These are phyloP conservation scores for Catharus bicknelli DNA, from an alignment of 2,113 vertebrate genomes.

Conservation along the genomic window DNA sequence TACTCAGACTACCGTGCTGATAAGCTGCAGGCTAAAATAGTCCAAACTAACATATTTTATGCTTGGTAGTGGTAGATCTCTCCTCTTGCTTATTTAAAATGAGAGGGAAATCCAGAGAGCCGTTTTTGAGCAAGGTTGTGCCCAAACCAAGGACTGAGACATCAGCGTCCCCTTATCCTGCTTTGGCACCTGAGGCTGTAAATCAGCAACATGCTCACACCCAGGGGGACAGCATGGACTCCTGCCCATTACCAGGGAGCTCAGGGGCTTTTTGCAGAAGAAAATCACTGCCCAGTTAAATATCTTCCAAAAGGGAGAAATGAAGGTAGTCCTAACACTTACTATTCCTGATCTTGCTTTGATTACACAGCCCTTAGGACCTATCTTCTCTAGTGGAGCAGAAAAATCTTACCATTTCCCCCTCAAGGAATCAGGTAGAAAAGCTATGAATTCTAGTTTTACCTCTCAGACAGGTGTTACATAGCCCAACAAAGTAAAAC, in stretches of 20 bases:
- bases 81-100: not conserved
- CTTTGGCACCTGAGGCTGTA: not conserved
- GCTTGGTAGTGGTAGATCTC: not conserved
- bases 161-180: accelerated
- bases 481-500: not conserved
- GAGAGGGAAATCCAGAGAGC: not conserved
- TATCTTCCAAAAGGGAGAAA: not conserved
- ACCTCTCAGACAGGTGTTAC: not conserved
- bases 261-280: not conserved
- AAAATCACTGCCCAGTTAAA: not conserved
- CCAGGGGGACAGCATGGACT: not conserved
- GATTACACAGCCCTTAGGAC: not conserved
- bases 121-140: not conserved
- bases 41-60: not conserved
- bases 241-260: not conserved
- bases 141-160: not conserved
- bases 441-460: not conserved
- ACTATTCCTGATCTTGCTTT: not conserved
- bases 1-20: not conserved
- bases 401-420: not conserved
- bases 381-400: not conserved
- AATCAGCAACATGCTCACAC: accelerated
- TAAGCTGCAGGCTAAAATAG: not conserved
- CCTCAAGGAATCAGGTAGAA: not conserved
- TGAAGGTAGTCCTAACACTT: not conserved